Evolutionary conservation across 2,888 invertebrate species (phyloP).

Genomic region (Polydrusus pterygomalis): DNA sequence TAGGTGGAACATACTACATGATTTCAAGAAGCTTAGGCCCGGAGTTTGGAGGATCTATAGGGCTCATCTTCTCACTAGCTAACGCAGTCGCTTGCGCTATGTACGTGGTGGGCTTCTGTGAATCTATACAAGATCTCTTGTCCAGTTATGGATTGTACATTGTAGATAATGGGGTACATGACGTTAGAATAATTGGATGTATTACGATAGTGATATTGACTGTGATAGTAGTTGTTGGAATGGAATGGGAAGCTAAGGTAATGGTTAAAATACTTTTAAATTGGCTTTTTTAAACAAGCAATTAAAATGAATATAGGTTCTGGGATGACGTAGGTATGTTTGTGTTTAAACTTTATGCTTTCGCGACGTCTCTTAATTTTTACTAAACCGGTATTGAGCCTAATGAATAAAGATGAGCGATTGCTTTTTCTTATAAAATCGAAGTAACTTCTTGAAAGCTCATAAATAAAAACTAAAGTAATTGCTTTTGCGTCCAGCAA

Average conservation of each 20-base stretch:
- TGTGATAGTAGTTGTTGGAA: conserved; percentile 93
- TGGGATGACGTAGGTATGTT: no score
- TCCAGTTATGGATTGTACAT: conserved; percentile 75
- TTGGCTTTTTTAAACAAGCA: no score
- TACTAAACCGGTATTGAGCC: no score
- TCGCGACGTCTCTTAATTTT: no score
- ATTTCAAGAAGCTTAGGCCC: conserved; percentile 97
- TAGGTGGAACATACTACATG: conserved; percentile 99
- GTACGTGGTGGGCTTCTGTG: conserved; percentile 99
- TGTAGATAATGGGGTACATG: conserved; percentile 80
- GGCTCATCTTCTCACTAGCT: conserved; percentile 95
- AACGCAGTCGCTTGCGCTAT: conserved; percentile 98
- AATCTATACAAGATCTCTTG: conserved; percentile 86
- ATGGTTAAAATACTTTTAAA: no score
- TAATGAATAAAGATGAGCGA: no score
- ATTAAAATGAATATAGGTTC: no score
- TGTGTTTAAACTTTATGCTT: no score
- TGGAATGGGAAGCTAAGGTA: conserved; percentile 98
- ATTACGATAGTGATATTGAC: conserved; percentile 88
- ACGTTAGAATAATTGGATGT: conserved; percentile 89
- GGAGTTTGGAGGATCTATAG: conserved; percentile 97
- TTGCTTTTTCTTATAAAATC: no score
- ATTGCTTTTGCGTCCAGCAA: no score
- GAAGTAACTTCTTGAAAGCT: no score
- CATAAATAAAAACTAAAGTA: no score